Evolutionary conservation across 2,888 invertebrate species (phyloP).

Genomic region (Chalcosyrphus nemorum): DNA sequence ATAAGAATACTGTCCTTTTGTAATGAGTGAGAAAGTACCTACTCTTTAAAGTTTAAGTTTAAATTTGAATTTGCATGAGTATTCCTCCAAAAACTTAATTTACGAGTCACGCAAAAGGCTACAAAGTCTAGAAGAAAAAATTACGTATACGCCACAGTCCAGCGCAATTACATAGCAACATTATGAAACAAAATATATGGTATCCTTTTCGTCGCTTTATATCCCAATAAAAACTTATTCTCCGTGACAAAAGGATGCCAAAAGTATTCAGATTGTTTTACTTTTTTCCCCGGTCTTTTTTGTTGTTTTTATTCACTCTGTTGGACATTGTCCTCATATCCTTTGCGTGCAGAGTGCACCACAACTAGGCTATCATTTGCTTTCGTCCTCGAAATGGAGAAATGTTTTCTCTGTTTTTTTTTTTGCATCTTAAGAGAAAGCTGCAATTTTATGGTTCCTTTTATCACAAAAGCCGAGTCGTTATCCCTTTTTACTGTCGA

Average conservation of each 20-base stretch:
- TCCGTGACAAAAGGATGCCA: slow-evolving; percentile 35
- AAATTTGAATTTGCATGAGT: no score
- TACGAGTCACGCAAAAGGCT: not conserved
- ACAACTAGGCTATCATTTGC: slow-evolving; percentile 25
- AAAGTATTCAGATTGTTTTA: slow-evolving; percentile 26
- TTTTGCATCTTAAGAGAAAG: slow-evolving; percentile 2
- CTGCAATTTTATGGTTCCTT: slow-evolving; percentile 36
- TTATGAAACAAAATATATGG: not conserved
- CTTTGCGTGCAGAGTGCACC: slow-evolving; percentile 12
- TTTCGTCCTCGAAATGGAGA: slow-evolving; percentile 1
- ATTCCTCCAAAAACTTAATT: not conserved
- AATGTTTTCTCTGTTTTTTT: not conserved
- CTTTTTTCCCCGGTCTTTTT: slow-evolving; percentile 6
- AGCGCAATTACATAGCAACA: not conserved
- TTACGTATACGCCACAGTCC: slow-evolving; percentile 24
- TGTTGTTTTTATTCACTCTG: no score
- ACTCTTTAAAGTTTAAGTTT: no score
- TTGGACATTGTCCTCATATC: slow-evolving; percentile 23
- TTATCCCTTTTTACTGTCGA: not conserved
- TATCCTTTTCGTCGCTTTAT: slow-evolving; percentile 20
- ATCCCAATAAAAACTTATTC: slow-evolving; percentile 31
- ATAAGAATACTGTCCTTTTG: no score
- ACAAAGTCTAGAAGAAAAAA: not conserved
- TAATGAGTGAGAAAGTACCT: no score
- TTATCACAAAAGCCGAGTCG: slow-evolving; percentile 12